These are phyloP conservation scores for Idaea biselata DNA, from an alignment of 2,888 invertebrate genomes.

Conservation along the genomic window DNA sequence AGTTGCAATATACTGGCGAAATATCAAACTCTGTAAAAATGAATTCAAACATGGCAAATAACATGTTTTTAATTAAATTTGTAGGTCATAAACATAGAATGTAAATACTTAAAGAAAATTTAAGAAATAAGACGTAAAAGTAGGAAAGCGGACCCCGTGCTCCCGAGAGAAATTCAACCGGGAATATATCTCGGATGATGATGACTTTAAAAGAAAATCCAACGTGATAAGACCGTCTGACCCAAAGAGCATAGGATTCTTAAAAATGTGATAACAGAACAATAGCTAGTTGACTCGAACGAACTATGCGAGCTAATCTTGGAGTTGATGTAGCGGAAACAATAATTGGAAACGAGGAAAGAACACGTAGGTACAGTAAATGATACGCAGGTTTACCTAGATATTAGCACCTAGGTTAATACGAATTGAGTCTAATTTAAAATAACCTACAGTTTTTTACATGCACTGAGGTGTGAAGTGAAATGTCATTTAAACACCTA, in stretches of 20 bases:
- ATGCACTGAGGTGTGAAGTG: background rate
- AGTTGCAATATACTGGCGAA: too few relatives aligned
- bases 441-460: background rate
- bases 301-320: conserved; percentile 9
- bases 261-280: conserved; percentile 16
- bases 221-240: background rate
- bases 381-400: background rate
- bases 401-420: background rate
- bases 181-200: too few relatives aligned
- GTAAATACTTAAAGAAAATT: too few relatives aligned
- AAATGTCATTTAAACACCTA: background rate
- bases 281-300: conserved; percentile 13
- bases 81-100: too few relatives aligned
- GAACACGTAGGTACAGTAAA: conserved; percentile 3
- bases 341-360: conserved; percentile 15
- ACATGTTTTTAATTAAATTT: too few relatives aligned
- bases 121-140: too few relatives aligned
- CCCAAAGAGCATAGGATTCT: conserved; percentile 4
- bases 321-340: conserved; percentile 13
- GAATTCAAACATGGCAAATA: too few relatives aligned
- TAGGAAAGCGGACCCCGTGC: too few relatives aligned
- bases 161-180: too few relatives aligned
- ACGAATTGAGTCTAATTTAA: background rate
- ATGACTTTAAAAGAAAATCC: background rate
- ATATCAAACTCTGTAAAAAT: too few relatives aligned